Conservation (phyloP, 1,140 invertebrate genomes). For the Lycorma delicatula region DNA sequence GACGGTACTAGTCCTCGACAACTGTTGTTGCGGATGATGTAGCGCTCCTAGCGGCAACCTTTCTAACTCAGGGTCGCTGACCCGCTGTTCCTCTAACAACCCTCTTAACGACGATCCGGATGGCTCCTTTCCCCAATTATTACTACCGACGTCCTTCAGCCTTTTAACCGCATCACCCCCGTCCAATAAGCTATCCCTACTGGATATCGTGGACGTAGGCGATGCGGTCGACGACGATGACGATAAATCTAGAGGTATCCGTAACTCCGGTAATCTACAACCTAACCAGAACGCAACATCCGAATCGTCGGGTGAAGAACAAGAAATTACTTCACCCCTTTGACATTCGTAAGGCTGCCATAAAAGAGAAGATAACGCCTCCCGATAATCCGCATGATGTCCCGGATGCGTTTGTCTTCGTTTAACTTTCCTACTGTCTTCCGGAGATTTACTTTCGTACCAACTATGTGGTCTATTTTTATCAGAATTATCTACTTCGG, state of each 20-base stretch:
- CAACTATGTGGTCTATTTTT: slow-evolving; percentile 15
- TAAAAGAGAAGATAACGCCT: slow-evolving; percentile 32
- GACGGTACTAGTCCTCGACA: neutral
- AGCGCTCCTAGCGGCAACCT: neutral
- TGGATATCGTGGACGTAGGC: slow-evolving; percentile 1
- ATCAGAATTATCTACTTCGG: too few species aligned
- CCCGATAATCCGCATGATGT: slow-evolving; percentile 15
- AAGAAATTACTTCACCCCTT: neutral
- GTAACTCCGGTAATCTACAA: neutral
- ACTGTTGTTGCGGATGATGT: neutral
- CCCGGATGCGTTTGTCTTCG: slow-evolving; percentile 12
- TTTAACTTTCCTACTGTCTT: neutral
- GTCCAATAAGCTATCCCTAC: neutral
- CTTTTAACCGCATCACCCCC: neutral
- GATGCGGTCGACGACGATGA: slow-evolving; percentile 17
- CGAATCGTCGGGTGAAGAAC: slow-evolving; percentile 20
- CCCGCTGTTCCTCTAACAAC: neutral
- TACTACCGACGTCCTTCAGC: neutral
- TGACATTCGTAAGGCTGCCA: slow-evolving; percentile 34
- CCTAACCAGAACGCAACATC: slow-evolving; percentile 24
- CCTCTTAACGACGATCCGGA: slow-evolving; percentile 4
- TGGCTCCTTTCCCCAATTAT: neutral
- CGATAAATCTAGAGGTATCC: slow-evolving; percentile 8
- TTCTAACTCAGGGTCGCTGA: neutral
- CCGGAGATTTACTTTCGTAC: neutral